A percentile compares a stretch with the other conserved stretches of the same genome.
Conservation (phyloP, 2,797 vertebrate genomes). For the Peromyscus nudipes region DNA sequence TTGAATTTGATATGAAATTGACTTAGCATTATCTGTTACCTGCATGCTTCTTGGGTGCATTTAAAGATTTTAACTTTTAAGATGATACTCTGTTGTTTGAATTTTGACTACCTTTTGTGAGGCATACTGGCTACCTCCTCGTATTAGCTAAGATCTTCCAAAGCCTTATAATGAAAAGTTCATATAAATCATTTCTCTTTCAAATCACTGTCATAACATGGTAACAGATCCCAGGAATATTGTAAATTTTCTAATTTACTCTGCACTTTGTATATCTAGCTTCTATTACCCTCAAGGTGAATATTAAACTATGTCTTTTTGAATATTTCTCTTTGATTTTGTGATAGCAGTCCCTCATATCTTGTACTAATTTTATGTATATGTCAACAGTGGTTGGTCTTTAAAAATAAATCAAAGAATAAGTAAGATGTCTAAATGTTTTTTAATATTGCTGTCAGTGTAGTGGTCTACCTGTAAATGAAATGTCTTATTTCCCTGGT, state of each 20-base stretch:
- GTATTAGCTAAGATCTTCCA: constrained; percentile 74
- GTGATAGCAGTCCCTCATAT: constrained; percentile 78
- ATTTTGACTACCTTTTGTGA: constrained; percentile 82
- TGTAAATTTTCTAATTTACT: constrained; percentile 83
- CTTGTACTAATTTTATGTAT: constrained; percentile 85
- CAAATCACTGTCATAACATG: constrained; percentile 75
- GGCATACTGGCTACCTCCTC: constrained; percentile 78
- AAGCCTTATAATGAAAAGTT: constrained; percentile 81
- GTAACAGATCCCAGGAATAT: constrained; percentile 80
- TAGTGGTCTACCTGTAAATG: constrained; percentile 82
- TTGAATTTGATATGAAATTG: constrained; percentile 80
- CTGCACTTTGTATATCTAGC: constrained; percentile 82
- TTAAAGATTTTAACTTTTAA: constrained; percentile 82
- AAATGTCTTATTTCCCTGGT: constrained; percentile 83
- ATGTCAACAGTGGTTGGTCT: constrained; percentile 83
- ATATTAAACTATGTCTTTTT: constrained; percentile 81
- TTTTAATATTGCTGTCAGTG: constrained; percentile 83
- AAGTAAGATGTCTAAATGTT: constrained; percentile 85
- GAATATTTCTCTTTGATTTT: constrained; percentile 80
- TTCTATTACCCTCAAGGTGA: constrained; percentile 77
- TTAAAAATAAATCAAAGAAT: constrained; percentile 84
- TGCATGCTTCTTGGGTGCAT: constrained; percentile 84
- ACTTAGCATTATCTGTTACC: constrained; percentile 83
- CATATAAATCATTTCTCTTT: constrained; percentile 75
- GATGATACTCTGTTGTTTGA: constrained; percentile 80